Base-by-base conservation (phyloP, 2,888 invertebrate genomes). In the Salticus scenicus region DNA sequence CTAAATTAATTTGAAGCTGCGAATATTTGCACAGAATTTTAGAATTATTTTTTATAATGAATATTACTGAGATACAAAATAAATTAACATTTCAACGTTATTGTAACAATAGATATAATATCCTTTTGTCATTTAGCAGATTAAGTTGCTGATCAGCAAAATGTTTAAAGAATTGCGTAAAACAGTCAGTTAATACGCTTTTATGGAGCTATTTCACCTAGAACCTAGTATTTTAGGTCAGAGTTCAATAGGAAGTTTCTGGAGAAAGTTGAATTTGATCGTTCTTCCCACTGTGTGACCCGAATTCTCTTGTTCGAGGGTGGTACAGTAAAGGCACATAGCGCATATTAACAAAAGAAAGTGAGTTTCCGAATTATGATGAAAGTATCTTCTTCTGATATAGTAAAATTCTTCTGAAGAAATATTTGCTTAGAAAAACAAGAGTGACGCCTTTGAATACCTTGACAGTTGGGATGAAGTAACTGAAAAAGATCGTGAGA, bases 221-320 rank as follows among this genome's bases (percentile, higher is more conserved):
- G 20, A 57, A 1, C 57, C 42, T 17, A 14, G n/a, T 24, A 17
- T 24, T 57, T 1, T 57, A 57, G 57, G 57, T 57, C 57, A 57
- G 24, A 17, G 7, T 57, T 5, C 57, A 24, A 7, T 4, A 57
- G 57, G 17, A 47, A 57, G 4, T 57, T 57, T 47, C 17, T 5
- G 17, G 24, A n/a, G 33, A 33, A 67, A 67, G 67, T 33, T 20
- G 14, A 67, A 67, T n/a, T 0, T 30, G 12, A 28, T 28, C n/a
- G 2, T n/a, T 67, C 67, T 67, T 67, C 67, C 67, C 67, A 67
- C 67, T 20, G 5, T 67, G 17, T 67, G 67, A 67, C 67, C 67
- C 67, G 67, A 67, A 67, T 67, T 33, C 33, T 1, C 31, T 31
- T 10, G 1, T 33, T 33, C 33, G 30, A 5, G 37, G 67, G 67